Evolutionary conservation across 2,888 invertebrate genomes (phyloP).

Genomic region (Acanthosepion lycidas): DNA sequence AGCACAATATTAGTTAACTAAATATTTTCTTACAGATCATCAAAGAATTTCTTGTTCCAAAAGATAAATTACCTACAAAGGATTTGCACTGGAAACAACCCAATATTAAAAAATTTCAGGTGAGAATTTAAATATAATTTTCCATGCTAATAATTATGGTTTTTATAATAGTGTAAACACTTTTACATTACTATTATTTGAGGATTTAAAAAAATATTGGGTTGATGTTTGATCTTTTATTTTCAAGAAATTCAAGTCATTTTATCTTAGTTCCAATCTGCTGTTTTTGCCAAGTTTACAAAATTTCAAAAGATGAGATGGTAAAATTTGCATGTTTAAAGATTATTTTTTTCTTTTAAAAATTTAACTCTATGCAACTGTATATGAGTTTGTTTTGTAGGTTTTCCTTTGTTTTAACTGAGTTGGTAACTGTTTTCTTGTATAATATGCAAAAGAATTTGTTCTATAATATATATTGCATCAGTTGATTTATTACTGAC

Average conservation of each 20-base stretch:
- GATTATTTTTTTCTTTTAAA: no score
- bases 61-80: conserved; percentile 61
- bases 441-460: no score
- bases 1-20: not conserved
- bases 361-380: no score
- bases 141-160: not conserved
- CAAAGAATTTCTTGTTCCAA: conserved; percentile 63
- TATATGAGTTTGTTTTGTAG: no score
- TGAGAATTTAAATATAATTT: conserved; percentile 50
- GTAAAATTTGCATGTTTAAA: no score
- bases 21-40: conserved; percentile 60
- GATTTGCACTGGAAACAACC: conserved; percentile 64
- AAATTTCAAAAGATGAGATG: no score
- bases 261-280: not conserved
- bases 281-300: not conserved
- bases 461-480: no score
- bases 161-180: not conserved
- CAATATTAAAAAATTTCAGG: conserved; percentile 58
- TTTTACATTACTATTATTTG: not conserved
- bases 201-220: not conserved
- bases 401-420: no score
- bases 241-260: not conserved
- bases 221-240: not conserved
- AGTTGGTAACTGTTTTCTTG: no score
- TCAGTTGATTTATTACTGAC: no score